A percentile compares a stretch with the other conserved stretches of the same genome.
Conservation (phyloP, 2,888 invertebrate genomes). For the Parelbella ahira region DNA sequence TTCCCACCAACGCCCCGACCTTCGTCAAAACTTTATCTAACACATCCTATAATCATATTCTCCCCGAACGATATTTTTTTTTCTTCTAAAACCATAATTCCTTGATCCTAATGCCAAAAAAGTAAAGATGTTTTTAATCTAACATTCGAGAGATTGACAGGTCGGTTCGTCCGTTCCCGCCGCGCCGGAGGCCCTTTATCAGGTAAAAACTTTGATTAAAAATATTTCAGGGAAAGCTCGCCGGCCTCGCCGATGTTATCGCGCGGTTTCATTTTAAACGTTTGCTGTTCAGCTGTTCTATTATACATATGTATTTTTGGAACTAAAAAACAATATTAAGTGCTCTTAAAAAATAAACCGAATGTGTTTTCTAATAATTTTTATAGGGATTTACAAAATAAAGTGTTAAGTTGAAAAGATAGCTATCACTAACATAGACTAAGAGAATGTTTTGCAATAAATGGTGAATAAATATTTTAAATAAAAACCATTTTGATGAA, state of each 20-base stretch:
- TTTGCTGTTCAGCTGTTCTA: constrained; percentile 20
- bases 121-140: constrained; percentile 77
- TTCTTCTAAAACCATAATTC: constrained; percentile 54
- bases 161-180: constrained; percentile 66
- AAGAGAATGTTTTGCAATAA: too few relatives aligned
- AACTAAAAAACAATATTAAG: too few relatives aligned
- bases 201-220: constrained; percentile 79
- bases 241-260: constrained; percentile 43
- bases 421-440: too few relatives aligned
- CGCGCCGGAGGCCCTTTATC: constrained; percentile 50
- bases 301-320: too few relatives aligned
- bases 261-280: constrained; percentile 33
- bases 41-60: constrained; percentile 71
- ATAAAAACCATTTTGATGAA: too few relatives aligned
- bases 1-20: constrained; percentile 52
- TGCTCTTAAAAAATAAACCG: too few relatives aligned
- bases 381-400: too few relatives aligned
- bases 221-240: constrained; percentile 72
- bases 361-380: too few relatives aligned
- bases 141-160: constrained; percentile 79
- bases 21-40: constrained; percentile 78
- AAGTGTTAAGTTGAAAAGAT: too few relatives aligned
- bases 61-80: constrained; percentile 40
- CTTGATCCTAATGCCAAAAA: constrained; percentile 76
- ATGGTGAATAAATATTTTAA: too few relatives aligned